Base-by-base conservation (phyloP, 2,797 vertebrate genomes). In the Hydrocynus forskahlii region DNA sequence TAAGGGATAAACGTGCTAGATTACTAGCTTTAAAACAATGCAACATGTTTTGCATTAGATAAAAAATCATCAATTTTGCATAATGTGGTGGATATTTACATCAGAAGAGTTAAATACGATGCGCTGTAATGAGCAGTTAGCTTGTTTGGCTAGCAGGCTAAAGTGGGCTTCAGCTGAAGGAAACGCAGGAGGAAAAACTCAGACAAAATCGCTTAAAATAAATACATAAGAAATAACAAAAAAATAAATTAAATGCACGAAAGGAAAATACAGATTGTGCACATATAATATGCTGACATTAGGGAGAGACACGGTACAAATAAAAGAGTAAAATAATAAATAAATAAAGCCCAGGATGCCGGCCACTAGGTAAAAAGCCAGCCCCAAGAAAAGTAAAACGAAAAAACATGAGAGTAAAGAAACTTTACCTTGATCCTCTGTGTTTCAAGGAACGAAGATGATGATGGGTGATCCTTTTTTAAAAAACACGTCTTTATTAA, bases 351-450 rank as follows among this genome's bases (percentile, higher is more conserved):
- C 29, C 19, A n/a, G 35, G 2, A 40, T 48, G 55, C 66, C 57
- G 86, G 74, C 85, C 85, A 84, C 83, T 25, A 85, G 80, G 85
- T 85, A 80, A 89, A 69, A 57, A 57, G 21, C 68, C 5, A 29
- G 23, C 45, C 48, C 38, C 59, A 23, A 35, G 25, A 21, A 38
- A 74, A 75, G 21, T 43, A 35, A 21, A 38, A 87, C 1, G 25
- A 8, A 62, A 5, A n/a, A 29, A 8, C 23, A 25, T 43, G 21
- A 35, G 17, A 6, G 17, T 1, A 43, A 16, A 8, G 0, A 43
- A 89, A 91, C 90, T 92, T 94, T 92, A 94, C 93, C 94, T 94
- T 88, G 92, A 94, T 94, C 94, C 93, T 94, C 91, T 91, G 89
- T 87, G 72, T 84, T 78, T 81, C 59, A 43, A 83, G 88, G 88